phyloP scores from a whole-genome alignment of 2,113 vertebrate genomes.

The Odocoileus virginianus region DNA sequence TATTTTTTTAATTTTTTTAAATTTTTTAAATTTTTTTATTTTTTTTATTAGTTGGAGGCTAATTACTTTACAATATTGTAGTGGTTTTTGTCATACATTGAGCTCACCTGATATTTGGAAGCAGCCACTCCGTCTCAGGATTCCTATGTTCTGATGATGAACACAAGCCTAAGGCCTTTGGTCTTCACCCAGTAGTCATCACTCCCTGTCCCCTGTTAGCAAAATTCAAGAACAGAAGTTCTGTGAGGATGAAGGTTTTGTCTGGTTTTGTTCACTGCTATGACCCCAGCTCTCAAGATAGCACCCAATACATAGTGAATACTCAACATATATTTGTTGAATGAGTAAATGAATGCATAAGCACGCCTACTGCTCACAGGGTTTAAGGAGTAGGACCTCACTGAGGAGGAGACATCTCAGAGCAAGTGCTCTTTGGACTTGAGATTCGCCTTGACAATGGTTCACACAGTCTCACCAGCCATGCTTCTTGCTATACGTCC shows the following conservation, averaged over 20 bases:
- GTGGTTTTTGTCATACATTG: too few relatives aligned
- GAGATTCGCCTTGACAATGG: background rate
- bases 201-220: background rate
- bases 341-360: background rate
- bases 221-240: background rate
- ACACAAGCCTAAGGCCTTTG: background rate
- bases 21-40: too few relatives aligned
- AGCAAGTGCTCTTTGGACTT: background rate
- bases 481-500: background rate
- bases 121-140: background rate
- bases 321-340: background rate
- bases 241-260: background rate
- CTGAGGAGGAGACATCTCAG: background rate
- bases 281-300: background rate
- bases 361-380: background rate
- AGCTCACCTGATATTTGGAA: background rate
- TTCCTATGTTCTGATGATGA: background rate
- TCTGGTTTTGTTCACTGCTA: background rate
- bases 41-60: too few relatives aligned
- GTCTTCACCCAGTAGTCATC: background rate
- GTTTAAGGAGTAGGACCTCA: background rate
- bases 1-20: background rate
- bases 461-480: background rate
- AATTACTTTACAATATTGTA: too few relatives aligned
- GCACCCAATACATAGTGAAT: background rate